These are phyloP conservation scores for Onychomys torridus DNA, from an alignment of 2,797 vertebrate species.

Conservation along the genomic window DNA sequence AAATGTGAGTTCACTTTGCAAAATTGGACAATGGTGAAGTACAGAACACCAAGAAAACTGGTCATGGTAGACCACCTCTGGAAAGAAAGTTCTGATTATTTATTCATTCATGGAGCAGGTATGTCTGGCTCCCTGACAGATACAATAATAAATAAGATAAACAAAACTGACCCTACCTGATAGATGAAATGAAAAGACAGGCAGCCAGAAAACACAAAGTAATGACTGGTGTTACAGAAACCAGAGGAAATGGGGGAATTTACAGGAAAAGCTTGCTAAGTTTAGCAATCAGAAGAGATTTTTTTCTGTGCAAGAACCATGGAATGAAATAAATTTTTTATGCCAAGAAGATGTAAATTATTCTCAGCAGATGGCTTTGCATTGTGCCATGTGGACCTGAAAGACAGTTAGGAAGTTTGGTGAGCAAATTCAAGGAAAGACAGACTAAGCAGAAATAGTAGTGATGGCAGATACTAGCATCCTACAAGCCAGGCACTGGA, in stretches of 20 bases:
- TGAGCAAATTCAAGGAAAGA: background rate
- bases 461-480: background rate
- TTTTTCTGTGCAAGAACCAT: background rate
- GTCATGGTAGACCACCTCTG: background rate
- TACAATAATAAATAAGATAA: background rate
- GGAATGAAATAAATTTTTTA: background rate
- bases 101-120: background rate
- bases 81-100: background rate
- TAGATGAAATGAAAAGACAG: background rate
- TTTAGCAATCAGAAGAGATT: background rate
- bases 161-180: background rate
- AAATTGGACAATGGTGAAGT: background rate
- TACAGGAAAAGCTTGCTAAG: background rate
- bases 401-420: background rate
- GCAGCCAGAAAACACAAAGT: background rate
- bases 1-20: background rate
- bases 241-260: background rate
- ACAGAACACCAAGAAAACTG: background rate
- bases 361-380: conserved; percentile 3
- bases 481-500: background rate
- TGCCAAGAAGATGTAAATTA: background rate
- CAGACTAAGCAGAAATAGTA: background rate
- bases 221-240: background rate
- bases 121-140: background rate
- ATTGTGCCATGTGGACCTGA: background rate